Conservation (phyloP, 1,140 invertebrate species). For the Uloborus diversus region DNA sequence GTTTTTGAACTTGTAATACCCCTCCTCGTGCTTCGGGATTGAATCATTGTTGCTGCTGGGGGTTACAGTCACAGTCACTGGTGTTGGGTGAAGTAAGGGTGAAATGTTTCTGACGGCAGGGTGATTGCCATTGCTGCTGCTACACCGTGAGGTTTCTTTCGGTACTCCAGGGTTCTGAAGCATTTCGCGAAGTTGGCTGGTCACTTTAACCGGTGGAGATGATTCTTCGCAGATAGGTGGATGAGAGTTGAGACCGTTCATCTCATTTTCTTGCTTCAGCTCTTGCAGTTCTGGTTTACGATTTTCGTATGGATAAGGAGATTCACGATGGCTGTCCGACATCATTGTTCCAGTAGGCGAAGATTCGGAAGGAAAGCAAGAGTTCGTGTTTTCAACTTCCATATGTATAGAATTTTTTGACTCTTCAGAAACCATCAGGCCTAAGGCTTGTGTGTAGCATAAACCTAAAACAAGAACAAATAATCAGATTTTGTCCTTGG, state of each 20-base stretch:
- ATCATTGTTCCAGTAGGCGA: background rate
- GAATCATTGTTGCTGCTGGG: background rate
- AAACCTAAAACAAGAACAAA: slow-evolving; percentile 5
- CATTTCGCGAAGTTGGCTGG: slow-evolving; percentile 60
- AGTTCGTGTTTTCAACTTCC: slow-evolving; percentile 43
- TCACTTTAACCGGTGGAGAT: slow-evolving; percentile 13
- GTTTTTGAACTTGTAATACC: slow-evolving; percentile 91
- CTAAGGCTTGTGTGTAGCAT: slow-evolving; percentile 24
- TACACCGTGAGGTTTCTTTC: slow-evolving; percentile 30
- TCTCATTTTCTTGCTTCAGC: slow-evolving; percentile 27
- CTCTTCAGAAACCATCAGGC: slow-evolving; percentile 21
- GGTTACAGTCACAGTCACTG: background rate
- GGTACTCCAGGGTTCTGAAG: slow-evolving; percentile 58
- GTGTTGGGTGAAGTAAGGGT: background rate
- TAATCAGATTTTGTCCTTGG: too few species aligned
- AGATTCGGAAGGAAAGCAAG: background rate
- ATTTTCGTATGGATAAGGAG: background rate
- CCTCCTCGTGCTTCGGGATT: slow-evolving; percentile 30
- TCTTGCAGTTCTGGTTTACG: slow-evolving; percentile 2
- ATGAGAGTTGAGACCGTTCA: background rate
- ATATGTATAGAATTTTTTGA: slow-evolving; percentile 20
- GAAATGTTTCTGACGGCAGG: background rate
- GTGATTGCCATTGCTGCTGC: background rate
- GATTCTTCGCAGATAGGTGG: background rate
- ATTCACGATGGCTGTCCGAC: background rate